Base-by-base conservation (phyloP, 2,888 invertebrate genomes). In the Drosophila fungiperda region DNA sequence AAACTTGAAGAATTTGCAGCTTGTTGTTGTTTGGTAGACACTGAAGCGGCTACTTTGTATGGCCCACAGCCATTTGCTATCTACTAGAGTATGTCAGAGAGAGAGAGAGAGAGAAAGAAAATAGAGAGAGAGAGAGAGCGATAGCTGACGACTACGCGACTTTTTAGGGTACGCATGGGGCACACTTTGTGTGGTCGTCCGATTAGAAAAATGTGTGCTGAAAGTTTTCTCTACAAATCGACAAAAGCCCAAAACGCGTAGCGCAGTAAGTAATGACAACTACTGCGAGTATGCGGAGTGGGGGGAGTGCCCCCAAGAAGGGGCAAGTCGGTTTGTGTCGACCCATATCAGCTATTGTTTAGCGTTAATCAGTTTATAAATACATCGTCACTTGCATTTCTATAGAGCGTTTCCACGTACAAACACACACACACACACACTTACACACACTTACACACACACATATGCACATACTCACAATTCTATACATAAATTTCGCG, bases 281-380 rank as follows among this genome's bases (percentile, higher is more conserved):
- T 29, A 11, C 4, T 15, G 12, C 7, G 12, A 45, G 20, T 23
- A 7, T 29, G 29, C 20, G 0, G 12, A 20, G 12, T 52, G 15
- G 29, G 17, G 11, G 40, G 5, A 1, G 29, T 29, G 29, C 29
- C 29, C 29, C 29, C 29, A 29, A 29, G 29, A 29, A 29, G 40
- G 17, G 11, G 40, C 40, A 12, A 26, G 1, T 15, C 20, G 15
- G 3, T 26, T 20, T 32, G 33, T 11, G 60, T 38, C 73, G 75
- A 90, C 87, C 90, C 82, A 84, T 78, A 89, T 87, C 87, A 87
- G 78, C 87, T 72, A 80, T 87, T 87, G 89, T 87, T 87, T 71
- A 62, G 65, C 74, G 59, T 73, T 87, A 87, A 87, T 87, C 87
- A 87, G 90, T 87, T 87, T 87, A 77, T 87, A 87, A 90, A 74